These are phyloP conservation scores for Hexactinellida sp. DNA, from an alignment of 37 sponge, comb jelly and placozoan species.

Conservation along the genomic window DNA sequence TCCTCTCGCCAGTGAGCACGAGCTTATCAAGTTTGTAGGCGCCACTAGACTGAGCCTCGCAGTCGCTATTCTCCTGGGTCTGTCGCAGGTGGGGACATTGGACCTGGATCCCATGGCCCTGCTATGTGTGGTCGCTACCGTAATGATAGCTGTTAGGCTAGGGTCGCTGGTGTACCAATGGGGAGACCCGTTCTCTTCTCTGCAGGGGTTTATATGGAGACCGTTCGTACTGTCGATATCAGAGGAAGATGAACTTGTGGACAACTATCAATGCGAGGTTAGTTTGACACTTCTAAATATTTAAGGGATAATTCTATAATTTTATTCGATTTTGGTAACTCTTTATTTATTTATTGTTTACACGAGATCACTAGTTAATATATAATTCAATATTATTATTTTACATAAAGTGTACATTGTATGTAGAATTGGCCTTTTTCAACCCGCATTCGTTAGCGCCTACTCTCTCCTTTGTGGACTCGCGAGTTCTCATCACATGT, in stretches of 20 bases:
- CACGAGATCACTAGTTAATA: too few species aligned
- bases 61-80: background rate
- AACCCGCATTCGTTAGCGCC: too few species aligned
- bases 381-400: too few species aligned
- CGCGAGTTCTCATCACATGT: background rate
- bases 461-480: too few species aligned
- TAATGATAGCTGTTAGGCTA: slow-evolving; percentile 7
- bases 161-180: background rate
- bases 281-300: too few species aligned
- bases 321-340: too few species aligned
- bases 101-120: background rate
- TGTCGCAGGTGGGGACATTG: background rate
- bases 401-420: too few species aligned
- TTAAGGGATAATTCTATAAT: too few species aligned
- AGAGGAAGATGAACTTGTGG: background rate
- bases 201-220: background rate
- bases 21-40: slow-evolving; percentile 2
- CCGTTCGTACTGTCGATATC: background rate
- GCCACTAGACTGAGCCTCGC: background rate
- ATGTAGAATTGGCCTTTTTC: too few species aligned
- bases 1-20: background rate
- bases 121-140: background rate
- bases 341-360: too few species aligned
- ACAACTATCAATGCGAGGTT: too few species aligned
- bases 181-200: background rate